Percentiles rank a stretch among this genome's conserved stretches.
phyloP scores from a whole-genome alignment of 2,113 vertebrate species.

The sheep (Ovis aries) region ARS-UI_Ramb_v3.0 NC_056072.1:36105501-36106000 shows the following conservation, averaged over 20 bases:
- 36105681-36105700: neutral
- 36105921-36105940: neutral
- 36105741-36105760: neutral
- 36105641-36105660: neutral
- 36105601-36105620: neutral
- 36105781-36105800: neutral
- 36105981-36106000: neutral
- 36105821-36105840: too few species aligned
- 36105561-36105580: neutral
- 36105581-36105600: neutral
- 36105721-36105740: neutral
- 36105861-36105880: neutral
- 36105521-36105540: neutral
- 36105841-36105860: neutral
- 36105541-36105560: neutral
- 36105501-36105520: neutral
- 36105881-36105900: neutral
- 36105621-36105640: neutral
- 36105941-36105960: neutral
- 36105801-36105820: neutral
- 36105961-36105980: neutral
- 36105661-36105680: constrained; percentile 1
- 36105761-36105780: neutral
- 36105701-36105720: neutral
- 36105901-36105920: neutral